Percentiles rank a stretch among this genome's conserved stretches.
These are phyloP conservation scores for Notoglanidium macrostoma DNA, from an alignment of 2,797 vertebrate genomes.

Conservation along the genomic window DNA sequence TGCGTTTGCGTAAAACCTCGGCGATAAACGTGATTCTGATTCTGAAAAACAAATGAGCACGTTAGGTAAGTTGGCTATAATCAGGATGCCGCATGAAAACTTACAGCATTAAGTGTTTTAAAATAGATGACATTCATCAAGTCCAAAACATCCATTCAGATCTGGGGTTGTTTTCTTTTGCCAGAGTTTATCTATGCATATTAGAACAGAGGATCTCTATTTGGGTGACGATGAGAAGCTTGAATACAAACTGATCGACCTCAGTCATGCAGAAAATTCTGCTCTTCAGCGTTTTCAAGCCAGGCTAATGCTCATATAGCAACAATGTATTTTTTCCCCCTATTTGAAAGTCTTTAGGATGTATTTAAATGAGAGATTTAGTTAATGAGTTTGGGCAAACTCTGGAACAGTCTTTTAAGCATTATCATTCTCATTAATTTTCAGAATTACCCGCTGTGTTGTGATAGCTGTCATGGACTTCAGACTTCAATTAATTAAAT, in stretches of 20 bases:
- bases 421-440: conserved; percentile 99
- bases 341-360: conserved; percentile 90
- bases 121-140: conserved; percentile 31
- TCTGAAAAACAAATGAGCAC: background rate
- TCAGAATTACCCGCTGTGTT: conserved; percentile 95
- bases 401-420: conserved; percentile 99
- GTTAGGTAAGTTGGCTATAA: background rate
- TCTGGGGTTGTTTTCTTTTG: conserved; percentile 44
- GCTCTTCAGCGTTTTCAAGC: conserved; percentile 78
- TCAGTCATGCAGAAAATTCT: conserved; percentile 81
- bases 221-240: conserved; percentile 49
- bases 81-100: background rate
- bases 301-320: conserved; percentile 81
- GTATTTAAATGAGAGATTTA: conserved; percentile 94
- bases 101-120: background rate
- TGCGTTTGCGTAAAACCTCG: no score
- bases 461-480: conserved; percentile 99
- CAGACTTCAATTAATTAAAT: conserved; percentile 93
- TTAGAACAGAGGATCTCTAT: conserved; percentile 50
- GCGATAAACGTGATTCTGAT: background rate
- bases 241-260: conserved; percentile 60
- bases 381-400: conserved; percentile 99
- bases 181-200: conserved; percentile 49
- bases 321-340: conserved; percentile 82
- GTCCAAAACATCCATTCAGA: conserved; percentile 13